A percentile compares a stretch with the other conserved stretches of the same genome.
Conservation (phyloP, 2,888 invertebrate genomes). For the Caenorhabditis auriculariae region DNA sequence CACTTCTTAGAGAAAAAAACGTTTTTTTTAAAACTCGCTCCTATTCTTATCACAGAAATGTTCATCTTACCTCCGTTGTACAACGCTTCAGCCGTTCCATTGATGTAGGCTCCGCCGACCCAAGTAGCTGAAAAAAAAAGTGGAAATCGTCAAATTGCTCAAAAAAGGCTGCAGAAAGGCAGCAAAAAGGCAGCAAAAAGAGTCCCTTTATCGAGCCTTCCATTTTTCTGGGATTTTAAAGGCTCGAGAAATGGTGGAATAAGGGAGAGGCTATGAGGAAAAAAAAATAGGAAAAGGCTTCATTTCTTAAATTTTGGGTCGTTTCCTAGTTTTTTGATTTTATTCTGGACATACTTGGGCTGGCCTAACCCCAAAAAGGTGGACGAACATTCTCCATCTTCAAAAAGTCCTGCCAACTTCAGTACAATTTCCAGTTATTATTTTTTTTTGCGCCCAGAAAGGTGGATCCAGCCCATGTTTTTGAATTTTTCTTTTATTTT, state of each 20-base stretch:
- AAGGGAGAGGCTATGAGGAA: background rate
- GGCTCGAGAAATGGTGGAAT: no score
- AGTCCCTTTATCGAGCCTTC: no score
- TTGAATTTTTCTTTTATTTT: background rate
- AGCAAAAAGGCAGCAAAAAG: no score
- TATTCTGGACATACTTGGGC: background rate
- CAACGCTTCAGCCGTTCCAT: slow-evolving; percentile 95
- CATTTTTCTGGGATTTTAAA: no score
- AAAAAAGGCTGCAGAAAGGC: no score
- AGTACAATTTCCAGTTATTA: no score
- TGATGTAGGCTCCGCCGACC: slow-evolving; percentile 99
- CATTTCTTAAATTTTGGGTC: background rate
- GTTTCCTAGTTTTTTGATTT: no score
- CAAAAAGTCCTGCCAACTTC: no score
- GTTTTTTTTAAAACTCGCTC: background rate
- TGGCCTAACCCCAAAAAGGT: no score
- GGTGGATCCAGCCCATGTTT: no score
- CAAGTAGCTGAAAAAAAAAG: slow-evolving; percentile 79
- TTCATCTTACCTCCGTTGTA: slow-evolving; percentile 88
- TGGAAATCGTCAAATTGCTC: background rate
- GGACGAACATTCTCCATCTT: no score
- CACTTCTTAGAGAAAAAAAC: background rate
- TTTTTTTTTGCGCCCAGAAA: background rate
- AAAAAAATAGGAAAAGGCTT: no score
- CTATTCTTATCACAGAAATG: slow-evolving; percentile 75